Base-by-base conservation (phyloP, 2,888 invertebrate genomes). In the Sphaerophoria taeniata region DNA sequence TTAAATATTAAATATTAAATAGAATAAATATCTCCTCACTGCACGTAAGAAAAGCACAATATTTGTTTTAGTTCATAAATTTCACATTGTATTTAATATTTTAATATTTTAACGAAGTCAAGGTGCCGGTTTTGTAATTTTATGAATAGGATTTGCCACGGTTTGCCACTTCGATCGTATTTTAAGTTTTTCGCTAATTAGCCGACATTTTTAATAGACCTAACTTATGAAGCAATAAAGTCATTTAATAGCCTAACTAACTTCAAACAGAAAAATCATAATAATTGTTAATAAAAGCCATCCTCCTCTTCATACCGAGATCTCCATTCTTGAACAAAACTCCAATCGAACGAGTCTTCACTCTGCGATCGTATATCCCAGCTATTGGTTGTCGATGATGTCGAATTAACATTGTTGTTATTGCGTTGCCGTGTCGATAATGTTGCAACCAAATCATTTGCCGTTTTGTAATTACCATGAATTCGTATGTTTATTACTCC, bases 281-380 rank as follows among this genome's bases (percentile, higher is more conserved):
- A 39, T 7, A 39, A 39, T 39, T 39, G 39, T 24, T 24, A 39
- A 9, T 3, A 39, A 7, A 39, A 7, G 39, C 6, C 6, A 7
- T 11, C 12, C 43, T 43, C 60, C 45, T 61, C 56, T 16, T n/a
- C 77, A 70, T 89, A 95, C 95, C 95, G 94, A 92, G 94, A 94
- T 89, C 95, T 93, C 95, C 95, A 95, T 89, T 94, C 94, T 91
- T 95, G 95, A 63, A 95, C 95, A 90, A 95, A 95, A 89, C 95
- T 95, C 95, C 95, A 95, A 90, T 95, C 95, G 86, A 94, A 94
- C 87, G 94, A 92, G 89, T 93, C 85, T 81, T 85, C 93, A 85
- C 91, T 92, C 77, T 90, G 92, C 88, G 85, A 81, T 63, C 80
- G 85, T 36, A 81, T 85, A 63, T 85, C 85, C 85, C 85, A 85